Evolutionary conservation across 2,888 invertebrate genomes (phyloP).

Genomic region (Anodontia alba): DNA sequence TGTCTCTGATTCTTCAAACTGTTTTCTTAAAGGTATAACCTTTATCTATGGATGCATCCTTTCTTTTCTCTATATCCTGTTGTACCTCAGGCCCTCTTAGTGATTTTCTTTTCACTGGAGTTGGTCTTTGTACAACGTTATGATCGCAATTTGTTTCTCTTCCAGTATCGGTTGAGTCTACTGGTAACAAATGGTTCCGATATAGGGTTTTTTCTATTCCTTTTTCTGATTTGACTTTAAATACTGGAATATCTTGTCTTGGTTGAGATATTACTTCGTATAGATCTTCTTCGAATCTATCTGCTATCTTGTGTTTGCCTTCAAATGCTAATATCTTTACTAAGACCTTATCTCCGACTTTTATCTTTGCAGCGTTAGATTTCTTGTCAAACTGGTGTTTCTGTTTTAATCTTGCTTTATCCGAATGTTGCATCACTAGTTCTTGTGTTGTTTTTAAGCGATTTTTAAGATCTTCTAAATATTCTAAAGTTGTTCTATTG

Average conservation of each 20-base stretch:
- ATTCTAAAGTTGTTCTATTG: neutral
- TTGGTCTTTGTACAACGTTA: too few relatives aligned
- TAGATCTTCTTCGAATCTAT: slow-evolving; percentile 6
- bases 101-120: too few relatives aligned
- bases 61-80: too few relatives aligned
- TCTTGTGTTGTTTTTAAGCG: neutral
- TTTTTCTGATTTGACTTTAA: neutral
- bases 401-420: neutral
- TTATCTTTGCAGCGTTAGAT: neutral
- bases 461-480: neutral
- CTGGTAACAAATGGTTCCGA: too few relatives aligned
- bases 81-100: too few relatives aligned
- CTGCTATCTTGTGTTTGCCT: too few relatives aligned
- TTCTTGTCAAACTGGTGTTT: slow-evolving; percentile 1
- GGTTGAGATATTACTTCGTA: slow-evolving; percentile 1
- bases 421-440: neutral
- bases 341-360: neutral
- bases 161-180: too few relatives aligned
- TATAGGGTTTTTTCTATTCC: too few relatives aligned
- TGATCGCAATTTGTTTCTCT: too few relatives aligned
- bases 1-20: too few relatives aligned
- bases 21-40: too few relatives aligned
- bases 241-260: slow-evolving; percentile 8
- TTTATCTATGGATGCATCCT: too few relatives aligned
- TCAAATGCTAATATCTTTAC: neutral